Evolutionary conservation across 2,888 invertebrate species (phyloP).

Genomic region (Andrena bicolor): DNA sequence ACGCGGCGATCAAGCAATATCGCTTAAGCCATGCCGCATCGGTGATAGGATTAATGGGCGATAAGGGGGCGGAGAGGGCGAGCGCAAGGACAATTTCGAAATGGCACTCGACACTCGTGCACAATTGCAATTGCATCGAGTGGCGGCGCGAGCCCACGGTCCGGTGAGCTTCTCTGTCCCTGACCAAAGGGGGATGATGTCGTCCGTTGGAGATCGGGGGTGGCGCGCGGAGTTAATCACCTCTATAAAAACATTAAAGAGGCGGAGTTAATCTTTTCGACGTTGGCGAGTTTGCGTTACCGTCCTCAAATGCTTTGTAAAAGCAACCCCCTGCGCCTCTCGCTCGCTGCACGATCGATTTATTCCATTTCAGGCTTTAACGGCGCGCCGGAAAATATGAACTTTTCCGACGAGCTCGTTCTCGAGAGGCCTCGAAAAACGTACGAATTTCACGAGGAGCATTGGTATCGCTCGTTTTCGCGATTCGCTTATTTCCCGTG

Average conservation of each 20-base stretch:
- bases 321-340: slow-evolving; percentile 42
- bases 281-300: slow-evolving; percentile 50
- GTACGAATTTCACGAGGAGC: slow-evolving; percentile 36
- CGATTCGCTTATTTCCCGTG: slow-evolving; percentile 29
- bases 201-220: slow-evolving; percentile 25
- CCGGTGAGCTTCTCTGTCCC: slow-evolving; percentile 45
- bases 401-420: slow-evolving; percentile 8
- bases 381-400: not conserved
- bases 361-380: slow-evolving; percentile 18
- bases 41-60: slow-evolving; percentile 69
- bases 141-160: slow-evolving; percentile 59
- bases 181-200: slow-evolving; percentile 46
- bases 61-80: slow-evolving; percentile 8
- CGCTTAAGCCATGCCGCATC: slow-evolving; percentile 64
- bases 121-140: slow-evolving; percentile 75
- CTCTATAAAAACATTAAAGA: slow-evolving; percentile 62
- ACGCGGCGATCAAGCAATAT: slow-evolving; percentile 69
- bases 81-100: slow-evolving; percentile 70
- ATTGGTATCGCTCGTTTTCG: slow-evolving; percentile 47
- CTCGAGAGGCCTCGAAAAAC: slow-evolving; percentile 22
- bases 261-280: slow-evolving; percentile 60
- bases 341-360: slow-evolving; percentile 20
- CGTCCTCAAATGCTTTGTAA: slow-evolving; percentile 51
- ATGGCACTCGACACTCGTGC: slow-evolving; percentile 70
- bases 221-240: slow-evolving; percentile 54